These are phyloP conservation scores for Emydocephalus ijimae DNA, from an alignment of 2,113 vertebrate genomes.

Conservation along the genomic window DNA sequence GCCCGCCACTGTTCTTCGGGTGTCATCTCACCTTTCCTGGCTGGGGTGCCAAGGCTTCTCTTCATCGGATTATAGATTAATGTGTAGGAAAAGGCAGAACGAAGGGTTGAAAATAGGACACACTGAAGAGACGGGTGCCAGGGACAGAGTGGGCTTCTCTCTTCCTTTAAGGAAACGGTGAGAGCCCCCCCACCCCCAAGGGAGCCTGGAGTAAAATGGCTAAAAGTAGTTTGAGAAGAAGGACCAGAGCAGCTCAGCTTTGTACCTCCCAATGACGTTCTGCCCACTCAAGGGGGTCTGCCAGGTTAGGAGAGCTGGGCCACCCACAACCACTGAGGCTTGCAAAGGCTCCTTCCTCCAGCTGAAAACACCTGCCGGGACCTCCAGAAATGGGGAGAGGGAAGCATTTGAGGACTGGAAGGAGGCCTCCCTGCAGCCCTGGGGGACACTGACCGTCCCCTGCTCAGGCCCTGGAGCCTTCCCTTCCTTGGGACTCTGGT, in stretches of 20 bases:
- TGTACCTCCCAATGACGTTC: not conserved
- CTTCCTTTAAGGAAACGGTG: not conserved
- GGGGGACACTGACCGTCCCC: constrained; percentile 93
- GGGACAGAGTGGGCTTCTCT: not conserved
- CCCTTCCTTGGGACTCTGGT: constrained; percentile 88
- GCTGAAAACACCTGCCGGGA: constrained; percentile 92
- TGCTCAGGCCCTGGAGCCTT: constrained; percentile 90
- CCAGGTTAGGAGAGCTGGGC: constrained; percentile 81
- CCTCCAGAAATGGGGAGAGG: constrained; percentile 91
- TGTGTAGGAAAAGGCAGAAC: not conserved
- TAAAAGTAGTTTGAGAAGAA: not conserved
- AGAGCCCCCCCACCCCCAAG: constrained; percentile 2
- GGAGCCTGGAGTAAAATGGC: constrained; percentile 7
- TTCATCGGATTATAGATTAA: not conserved
- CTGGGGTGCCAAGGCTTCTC: not conserved
- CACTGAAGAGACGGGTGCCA: not conserved
- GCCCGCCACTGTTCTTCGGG: no score
- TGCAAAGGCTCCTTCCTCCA: constrained; percentile 98
- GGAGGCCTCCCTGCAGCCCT: constrained; percentile 93
- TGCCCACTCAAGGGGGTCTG: not conserved
- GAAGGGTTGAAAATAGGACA: not conserved
- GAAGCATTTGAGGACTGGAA: constrained; percentile 91
- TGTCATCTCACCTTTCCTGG: no score
- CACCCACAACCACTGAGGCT: constrained; percentile 62
- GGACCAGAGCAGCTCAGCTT: not conserved